Conservation (phyloP, 2,888 invertebrate species). For the Drosophila tanythrix region DNA sequence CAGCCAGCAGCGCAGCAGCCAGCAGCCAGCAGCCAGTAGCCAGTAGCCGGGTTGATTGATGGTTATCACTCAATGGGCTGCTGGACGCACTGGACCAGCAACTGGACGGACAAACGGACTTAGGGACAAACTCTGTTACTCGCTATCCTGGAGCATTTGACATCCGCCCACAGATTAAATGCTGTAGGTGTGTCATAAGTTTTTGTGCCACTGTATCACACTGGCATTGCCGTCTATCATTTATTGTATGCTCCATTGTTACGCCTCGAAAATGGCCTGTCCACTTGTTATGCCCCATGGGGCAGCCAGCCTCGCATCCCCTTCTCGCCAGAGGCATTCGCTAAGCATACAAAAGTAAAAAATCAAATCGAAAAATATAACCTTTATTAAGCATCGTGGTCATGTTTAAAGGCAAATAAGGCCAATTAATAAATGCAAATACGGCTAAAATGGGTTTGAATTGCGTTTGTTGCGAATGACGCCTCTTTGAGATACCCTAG, state of each 20-base stretch:
- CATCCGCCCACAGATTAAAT: conserved; percentile 71
- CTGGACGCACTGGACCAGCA: conserved; percentile 17
- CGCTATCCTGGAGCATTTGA: conserved; percentile 42
- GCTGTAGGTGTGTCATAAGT: conserved; percentile 79
- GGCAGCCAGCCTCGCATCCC: not conserved
- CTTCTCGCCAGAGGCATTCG: conserved; percentile 10
- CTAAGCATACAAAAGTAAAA: conserved; percentile 50
- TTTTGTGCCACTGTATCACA: conserved; percentile 37
- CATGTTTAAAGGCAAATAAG: conserved; percentile 71
- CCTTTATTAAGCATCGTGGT: conserved; percentile 47
- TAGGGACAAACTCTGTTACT: not conserved
- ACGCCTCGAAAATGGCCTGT: conserved; percentile 48
- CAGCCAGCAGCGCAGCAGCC: conserved; percentile 52
- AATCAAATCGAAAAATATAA: conserved; percentile 55
- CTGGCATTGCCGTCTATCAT: conserved; percentile 47
- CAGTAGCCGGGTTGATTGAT: conserved; percentile 68
- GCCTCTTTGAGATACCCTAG: not conserved
- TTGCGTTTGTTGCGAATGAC: not conserved
- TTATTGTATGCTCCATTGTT: conserved; percentile 69
- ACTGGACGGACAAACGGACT: not conserved
- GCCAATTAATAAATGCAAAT: conserved; percentile 71
- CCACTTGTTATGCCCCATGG: conserved; percentile 52
- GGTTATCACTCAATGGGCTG: conserved; percentile 72
- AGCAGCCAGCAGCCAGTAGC: conserved; percentile 31
- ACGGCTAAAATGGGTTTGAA: conserved; percentile 19